phyloP scores from a whole-genome alignment of 2,113 vertebrate genomes.

The Mesitornis unicolor region DNA sequence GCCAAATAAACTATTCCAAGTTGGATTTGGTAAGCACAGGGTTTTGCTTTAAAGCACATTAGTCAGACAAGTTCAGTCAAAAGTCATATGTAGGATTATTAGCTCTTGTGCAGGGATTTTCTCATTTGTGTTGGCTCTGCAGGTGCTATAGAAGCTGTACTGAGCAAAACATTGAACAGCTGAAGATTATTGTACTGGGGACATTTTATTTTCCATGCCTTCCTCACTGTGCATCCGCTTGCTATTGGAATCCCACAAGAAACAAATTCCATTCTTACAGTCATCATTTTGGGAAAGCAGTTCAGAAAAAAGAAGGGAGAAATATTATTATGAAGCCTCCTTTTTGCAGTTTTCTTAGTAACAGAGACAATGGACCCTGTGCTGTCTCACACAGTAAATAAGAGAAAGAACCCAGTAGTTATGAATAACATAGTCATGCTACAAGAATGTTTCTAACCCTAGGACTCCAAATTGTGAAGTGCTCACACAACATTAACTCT shows the following conservation, averaged over 20 bases:
- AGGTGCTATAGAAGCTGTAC: background rate
- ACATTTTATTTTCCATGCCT: background rate
- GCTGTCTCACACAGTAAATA: background rate
- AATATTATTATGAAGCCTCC: background rate
- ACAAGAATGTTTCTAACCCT: background rate
- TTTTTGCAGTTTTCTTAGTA: background rate
- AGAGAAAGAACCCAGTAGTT: background rate
- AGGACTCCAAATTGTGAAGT: background rate
- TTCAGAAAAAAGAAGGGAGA: background rate
- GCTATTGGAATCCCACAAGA: conserved; percentile 6
- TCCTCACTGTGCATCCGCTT: background rate
- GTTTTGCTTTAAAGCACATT: conserved; percentile 48
- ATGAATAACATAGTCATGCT: background rate
- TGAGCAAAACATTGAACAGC: conserved; percentile 24
- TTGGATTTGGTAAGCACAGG: background rate
- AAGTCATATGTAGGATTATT: conserved; percentile 12
- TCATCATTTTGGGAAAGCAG: background rate
- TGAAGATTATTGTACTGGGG: conserved; percentile 5
- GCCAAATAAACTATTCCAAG: conserved; percentile 42
- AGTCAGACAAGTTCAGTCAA: conserved; percentile 12
- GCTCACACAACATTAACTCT: background rate
- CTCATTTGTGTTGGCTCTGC: conserved; percentile 29
- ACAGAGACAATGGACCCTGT: background rate
- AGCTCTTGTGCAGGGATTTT: background rate
- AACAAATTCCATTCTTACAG: conserved; percentile 13